Base-by-base conservation (phyloP, 2,888 invertebrate species). In the Hypolimnas misippus region DNA sequence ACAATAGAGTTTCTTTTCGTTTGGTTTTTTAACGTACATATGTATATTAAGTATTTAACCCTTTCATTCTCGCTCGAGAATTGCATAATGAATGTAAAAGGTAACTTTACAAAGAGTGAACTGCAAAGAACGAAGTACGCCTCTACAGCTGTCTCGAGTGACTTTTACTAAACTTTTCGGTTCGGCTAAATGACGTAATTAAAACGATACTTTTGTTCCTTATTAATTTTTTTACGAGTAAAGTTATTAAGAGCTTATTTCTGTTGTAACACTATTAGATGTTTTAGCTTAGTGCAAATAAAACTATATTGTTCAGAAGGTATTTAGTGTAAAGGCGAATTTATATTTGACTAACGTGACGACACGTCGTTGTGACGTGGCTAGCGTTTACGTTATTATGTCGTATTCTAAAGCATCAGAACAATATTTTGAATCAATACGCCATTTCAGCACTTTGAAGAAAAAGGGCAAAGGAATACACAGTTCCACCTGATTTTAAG, bases 111-210 rank as follows among this genome's bases (percentile, higher is more conserved):
- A 58, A 51, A 65, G 57, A 57, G 51, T 19, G 35, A 49, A 58
- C 57, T 57, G 62, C 46, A 60, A 63, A 62, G 62, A 55, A 62
- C 44, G 44, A 46, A 46, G 35, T 54, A 63, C 59, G 55, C 14
- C 66, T 60, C 62, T 63, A 58, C 58, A 58, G 53, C 63, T 55
- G 67, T 68, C 67, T 68, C 67, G 56, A 68, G 67, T 61, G 66
- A 16, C 63, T 61, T 57, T 44, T 58, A 42, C 49, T 60, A 49
- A 62, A 58, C 35, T 66, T 52, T 49, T 49, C 29, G 46, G 29
- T 21, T 29, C 53, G 57, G 57, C 61, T 65, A 62, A 60, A 62
- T 65, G 58, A 55, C 62, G 58, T 62, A 65, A 65, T 65, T 62
- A 65, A 65, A 65, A 65, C 62, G 57, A 55, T 46, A 58, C 62